Evolutionary conservation across 2,113 vertebrate species (phyloP).

Genomic region (Oxyura jamaicensis): DNA sequence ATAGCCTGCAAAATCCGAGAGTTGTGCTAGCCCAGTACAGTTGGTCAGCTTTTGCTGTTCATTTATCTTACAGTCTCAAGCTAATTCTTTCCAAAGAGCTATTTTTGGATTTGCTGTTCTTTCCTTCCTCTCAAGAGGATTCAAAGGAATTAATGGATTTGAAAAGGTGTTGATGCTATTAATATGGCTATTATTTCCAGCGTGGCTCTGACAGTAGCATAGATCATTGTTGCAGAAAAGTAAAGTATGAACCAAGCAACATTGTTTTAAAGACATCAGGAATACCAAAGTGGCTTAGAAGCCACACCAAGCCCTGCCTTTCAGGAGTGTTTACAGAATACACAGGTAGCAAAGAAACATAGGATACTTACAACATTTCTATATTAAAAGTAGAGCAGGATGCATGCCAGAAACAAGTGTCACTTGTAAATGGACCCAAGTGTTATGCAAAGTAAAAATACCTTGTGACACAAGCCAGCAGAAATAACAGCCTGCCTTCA

Average conservation of each 20-base stretch:
- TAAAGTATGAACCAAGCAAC: not conserved
- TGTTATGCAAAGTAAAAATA: not conserved
- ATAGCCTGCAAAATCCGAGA: not conserved
- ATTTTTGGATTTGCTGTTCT: not conserved
- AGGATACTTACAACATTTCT: not conserved
- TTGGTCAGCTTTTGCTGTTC: not conserved
- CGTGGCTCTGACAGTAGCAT: not conserved
- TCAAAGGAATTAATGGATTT: conserved; percentile 12
- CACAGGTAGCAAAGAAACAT: not conserved
- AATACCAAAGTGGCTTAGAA: not conserved
- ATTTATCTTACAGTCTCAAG: not conserved
- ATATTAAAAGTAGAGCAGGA: not conserved
- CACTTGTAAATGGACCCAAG: not conserved
- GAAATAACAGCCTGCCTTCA: not conserved
- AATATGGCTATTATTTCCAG: not conserved
- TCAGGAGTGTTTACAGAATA: not conserved
- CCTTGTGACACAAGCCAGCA: not conserved
- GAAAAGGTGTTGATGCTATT: not conserved
- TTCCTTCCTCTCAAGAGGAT: not conserved
- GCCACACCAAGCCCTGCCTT: not conserved
- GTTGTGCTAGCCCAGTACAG: not conserved
- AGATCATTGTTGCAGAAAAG: not conserved
- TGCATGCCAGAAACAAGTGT: not conserved
- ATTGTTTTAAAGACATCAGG: not conserved
- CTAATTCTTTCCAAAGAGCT: not conserved